Evolutionary conservation across 1,140 invertebrate genomes (phyloP).

Genomic region (Lanistes nyassanus): DNA sequence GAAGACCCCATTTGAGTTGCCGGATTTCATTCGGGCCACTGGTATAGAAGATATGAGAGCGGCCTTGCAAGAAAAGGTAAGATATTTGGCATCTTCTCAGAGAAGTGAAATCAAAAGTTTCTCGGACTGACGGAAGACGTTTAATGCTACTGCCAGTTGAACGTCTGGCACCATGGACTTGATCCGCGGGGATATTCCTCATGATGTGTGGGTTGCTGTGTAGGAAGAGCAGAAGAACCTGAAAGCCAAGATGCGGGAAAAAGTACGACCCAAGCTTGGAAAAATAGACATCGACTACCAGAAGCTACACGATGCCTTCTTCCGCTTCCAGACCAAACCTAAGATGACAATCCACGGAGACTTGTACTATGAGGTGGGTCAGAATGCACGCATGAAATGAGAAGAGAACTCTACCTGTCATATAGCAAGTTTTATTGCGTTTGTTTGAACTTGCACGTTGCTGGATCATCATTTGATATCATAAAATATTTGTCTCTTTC

Average conservation of each 20-base stretch:
- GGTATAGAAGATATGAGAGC: slow-evolving; percentile 99
- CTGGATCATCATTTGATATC: too few species aligned
- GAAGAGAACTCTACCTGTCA: too few species aligned
- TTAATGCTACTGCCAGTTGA: too few species aligned
- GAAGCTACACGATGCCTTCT: slow-evolving; percentile 99
- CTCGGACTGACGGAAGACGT: too few species aligned
- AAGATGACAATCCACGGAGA: slow-evolving; percentile 99
- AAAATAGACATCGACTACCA: slow-evolving; percentile 99
- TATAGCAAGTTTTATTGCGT: too few species aligned
- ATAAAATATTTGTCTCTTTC: slow-evolving; percentile 8
- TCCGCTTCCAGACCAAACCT: slow-evolving; percentile 99
- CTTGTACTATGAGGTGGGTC: slow-evolving; percentile 89
- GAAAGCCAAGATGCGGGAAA: slow-evolving; percentile 98
- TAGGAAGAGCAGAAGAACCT: slow-evolving; percentile 93
- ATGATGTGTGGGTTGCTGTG: slow-evolving; percentile 15
- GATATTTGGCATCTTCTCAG: too few species aligned
- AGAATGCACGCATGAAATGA: too few species aligned
- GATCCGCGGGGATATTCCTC: too few species aligned
- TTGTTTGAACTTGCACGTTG: too few species aligned
- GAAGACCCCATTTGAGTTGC: slow-evolving; percentile 97
- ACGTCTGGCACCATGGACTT: too few species aligned
- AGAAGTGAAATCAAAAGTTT: too few species aligned
- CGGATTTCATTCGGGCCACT: slow-evolving; percentile 98
- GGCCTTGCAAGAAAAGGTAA: slow-evolving; percentile 91
- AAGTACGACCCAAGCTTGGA: slow-evolving; percentile 95